Base-by-base conservation (phyloP, 2,113 vertebrate genomes). In the Nothobranchius furzeri region DNA sequence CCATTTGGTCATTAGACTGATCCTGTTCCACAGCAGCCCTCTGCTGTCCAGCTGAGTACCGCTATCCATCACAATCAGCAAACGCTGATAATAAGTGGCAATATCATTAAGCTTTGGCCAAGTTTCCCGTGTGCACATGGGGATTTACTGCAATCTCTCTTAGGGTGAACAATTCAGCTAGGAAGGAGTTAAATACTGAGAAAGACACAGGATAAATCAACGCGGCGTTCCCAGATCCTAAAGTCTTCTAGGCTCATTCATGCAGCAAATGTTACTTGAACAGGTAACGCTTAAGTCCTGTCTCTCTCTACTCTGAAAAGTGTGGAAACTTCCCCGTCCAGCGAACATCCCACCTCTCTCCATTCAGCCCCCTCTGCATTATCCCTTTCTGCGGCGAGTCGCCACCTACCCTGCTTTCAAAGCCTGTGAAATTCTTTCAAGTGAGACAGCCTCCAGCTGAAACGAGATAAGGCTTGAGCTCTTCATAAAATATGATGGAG, bases 361-460 rank as follows among this genome's bases (percentile, higher is more conserved):
- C 68, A 4, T 75, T 52, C 76, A 61, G 66, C 61, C 64, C 51
- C 52, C 73, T 76, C 66, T 47, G 73, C 67, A 75, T 81, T 70
- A 77, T 76, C 73, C 76, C 24, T 50, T 81, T 78, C 70, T 73
- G 71, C 60, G 49, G 70, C 69, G 78, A 73, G 25, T 79, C 63
- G 78, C 86, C 84, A 86, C 86, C 88, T 87, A 84, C 83, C 73
- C 79, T 47, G 67, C 85, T 85, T 88, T 84, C 84, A 86, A 90
- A 90, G 86, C 84, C 78, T 89, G 86, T 75, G 62, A 81, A 85
- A 89, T 75, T 84, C 85, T 89, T 90, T 92, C 85, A 91, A 86
- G 87, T 87, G 82, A 88, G 87, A 88, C 84, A 85, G 88, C 84
- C 89, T 88, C 87, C 81, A 88, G 87, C 86, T 77, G 76, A 84